phyloP scores from a whole-genome alignment of 2,888 invertebrate genomes.

The Crepidodera aurea region DNA sequence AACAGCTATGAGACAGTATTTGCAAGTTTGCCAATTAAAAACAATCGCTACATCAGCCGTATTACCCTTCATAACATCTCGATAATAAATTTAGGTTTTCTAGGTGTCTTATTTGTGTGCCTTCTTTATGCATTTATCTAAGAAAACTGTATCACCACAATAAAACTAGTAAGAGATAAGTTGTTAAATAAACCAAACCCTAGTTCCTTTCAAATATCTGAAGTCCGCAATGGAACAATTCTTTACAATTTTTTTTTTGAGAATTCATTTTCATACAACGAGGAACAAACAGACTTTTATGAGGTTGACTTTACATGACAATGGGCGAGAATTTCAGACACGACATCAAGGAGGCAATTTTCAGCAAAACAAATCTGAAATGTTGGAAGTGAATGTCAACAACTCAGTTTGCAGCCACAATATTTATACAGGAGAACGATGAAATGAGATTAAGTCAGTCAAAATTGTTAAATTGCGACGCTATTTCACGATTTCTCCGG shows the following conservation, averaged over 20 bases:
- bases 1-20: too few relatives aligned
- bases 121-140: too few relatives aligned
- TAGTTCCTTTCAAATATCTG: background rate
- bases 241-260: background rate
- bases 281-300: slow-evolving; percentile 16
- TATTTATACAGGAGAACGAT: slow-evolving; percentile 29
- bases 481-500: slow-evolving; percentile 1
- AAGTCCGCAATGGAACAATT: background rate
- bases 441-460: slow-evolving; percentile 19
- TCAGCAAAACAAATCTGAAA: slow-evolving; percentile 46
- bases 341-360: slow-evolving; percentile 40
- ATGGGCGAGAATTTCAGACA: slow-evolving; percentile 42
- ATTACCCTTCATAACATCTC: too few relatives aligned
- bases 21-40: too few relatives aligned
- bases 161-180: background rate
- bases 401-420: slow-evolving; percentile 26
- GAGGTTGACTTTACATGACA: slow-evolving; percentile 44
- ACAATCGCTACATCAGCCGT: too few relatives aligned
- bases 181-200: background rate
- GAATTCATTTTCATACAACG: slow-evolving; percentile 15
- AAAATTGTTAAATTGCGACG: slow-evolving; percentile 14
- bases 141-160: too few relatives aligned
- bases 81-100: too few relatives aligned
- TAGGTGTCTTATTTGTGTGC: too few relatives aligned
- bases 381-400: slow-evolving; percentile 46